Conservation (phyloP, 2,888 invertebrate species). For the Adineta ricciae region DNA sequence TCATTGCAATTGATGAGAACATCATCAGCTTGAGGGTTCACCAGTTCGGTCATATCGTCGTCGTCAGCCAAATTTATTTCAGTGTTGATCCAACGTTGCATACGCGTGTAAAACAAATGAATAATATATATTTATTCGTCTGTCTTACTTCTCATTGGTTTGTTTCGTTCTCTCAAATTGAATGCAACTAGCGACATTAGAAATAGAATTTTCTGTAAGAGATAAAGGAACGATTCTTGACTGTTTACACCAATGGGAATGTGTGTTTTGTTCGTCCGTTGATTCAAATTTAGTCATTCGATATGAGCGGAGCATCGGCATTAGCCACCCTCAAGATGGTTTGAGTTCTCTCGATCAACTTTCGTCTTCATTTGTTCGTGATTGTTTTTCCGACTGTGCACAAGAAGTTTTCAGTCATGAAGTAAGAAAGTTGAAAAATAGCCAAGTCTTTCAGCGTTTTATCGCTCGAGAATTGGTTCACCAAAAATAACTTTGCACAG, state of each 20-base stretch:
- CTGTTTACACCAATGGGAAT: not conserved
- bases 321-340: conserved; percentile 10
- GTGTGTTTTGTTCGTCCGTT: not conserved
- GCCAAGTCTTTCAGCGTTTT: not conserved
- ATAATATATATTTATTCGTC: not conserved
- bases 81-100: not conserved
- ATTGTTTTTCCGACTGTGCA: not conserved
- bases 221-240: not conserved
- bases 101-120: not conserved
- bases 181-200: not conserved
- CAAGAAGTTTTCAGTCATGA: not conserved
- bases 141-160: not conserved
- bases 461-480: not conserved
- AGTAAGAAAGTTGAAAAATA: conserved; percentile 4
- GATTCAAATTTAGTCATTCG: not conserved
- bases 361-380: not conserved
- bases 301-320: not conserved
- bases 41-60: not conserved
- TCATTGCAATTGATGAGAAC: not conserved
- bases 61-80: not conserved
- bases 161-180: not conserved
- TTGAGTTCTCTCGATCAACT: not conserved
- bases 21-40: not conserved
- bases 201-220: too few species aligned
- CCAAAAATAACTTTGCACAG: not conserved